Base-by-base conservation (phyloP, 2,888 invertebrate genomes). In the Odontocerum albicorne region DNA sequence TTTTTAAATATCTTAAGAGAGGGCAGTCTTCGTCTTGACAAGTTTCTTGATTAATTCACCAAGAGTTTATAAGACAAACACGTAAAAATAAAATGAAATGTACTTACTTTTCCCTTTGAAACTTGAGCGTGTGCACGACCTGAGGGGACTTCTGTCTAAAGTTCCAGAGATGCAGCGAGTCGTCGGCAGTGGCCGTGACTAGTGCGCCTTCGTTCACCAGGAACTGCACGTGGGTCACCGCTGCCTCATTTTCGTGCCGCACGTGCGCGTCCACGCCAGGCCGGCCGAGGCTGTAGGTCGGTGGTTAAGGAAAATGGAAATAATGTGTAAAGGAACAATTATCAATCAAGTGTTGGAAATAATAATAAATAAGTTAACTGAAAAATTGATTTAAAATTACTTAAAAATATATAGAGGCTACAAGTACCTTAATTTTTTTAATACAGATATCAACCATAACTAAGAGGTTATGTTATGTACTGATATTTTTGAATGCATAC, bases 181-280 rank as follows among this genome's bases (percentile, higher is more conserved):
- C 96, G 77, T 99, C 98, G 8, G 94, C 90, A 62, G 97, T 96
- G 65, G 93, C 92, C 45, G 96, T 93, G 65, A 99, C 88, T 63
- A 99, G 82, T 54, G 93, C 93, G 52, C 98, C 99, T 80, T 99
- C 98, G 80, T 99, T 99, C 69, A 96, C 82, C 65, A 98, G 83
- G 79, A 99, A 99, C 71, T 90, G 86, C 65, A 95, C 84, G 75
- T 96, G 95, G 64, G 92, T 82, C 59, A 99, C 93, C 45, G 92
- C 88, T 49, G 70, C 72, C 61, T 73, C 73, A 46, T 72, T 72
- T 68, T 92, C 92, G 77, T 98, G 98, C 59, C 89, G 86, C 57
- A 94, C 87, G 75, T 95, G 92, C 57, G 92, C 89, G 75, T 99
- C 99, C 59, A 99, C 98, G 22, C 98, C 98, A 1, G 98, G 96